Evolutionary conservation across 2,113 vertebrate genomes (phyloP), one percentile per base, ranked within the genome.

Genomic region (Plecotus auritus): DNA sequence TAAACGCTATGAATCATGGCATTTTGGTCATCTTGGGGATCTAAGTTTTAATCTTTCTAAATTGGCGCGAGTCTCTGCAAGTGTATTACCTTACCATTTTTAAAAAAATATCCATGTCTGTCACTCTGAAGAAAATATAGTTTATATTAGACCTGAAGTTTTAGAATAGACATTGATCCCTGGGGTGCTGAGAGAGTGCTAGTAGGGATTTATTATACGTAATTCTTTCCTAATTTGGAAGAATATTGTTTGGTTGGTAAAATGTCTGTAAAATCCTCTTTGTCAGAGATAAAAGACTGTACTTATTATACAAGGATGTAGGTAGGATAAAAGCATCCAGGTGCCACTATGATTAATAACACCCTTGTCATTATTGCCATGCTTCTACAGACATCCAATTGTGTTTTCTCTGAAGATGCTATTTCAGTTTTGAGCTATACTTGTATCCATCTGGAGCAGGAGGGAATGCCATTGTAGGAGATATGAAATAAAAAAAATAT

Each of bases 221-320:
- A 59, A 87, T 54, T 72, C 14, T 51, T 92, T n/a, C 61, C 30
- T 78, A n/a, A 54, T 95, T 94, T 90, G 70, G 35, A 76, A 84
- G 42, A 23, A 40, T 69, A 84, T 69, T 78, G 22, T 69, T 92
- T 54, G n/a, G 30, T 73, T 91, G 86, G 10, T 76, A 78, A 94
- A 84, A 83, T 90, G 17, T 28, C 83, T 96, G 78, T 35, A 78
- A 88, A 92, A 78, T 18, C 17, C n/a, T 78, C 32, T 45, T 81
- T 86, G 69, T 87, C 86, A 95, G 56, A 81, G 64, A 92, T 51
- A 70, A 66, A 92, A 90, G 64, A 93, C 54, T 77, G 3, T 67
- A 91, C 47, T 85, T 85, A 87, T 66, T 89, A 40, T 3, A 66
- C 30, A 84, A 92, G 76, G 26, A 83, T 32, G 42, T 69, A 78